Evolutionary conservation across 2,797 vertebrate species (phyloP), one percentile per base, ranked within the genome.

Genomic region (Pagetopsis macropterus): DNA sequence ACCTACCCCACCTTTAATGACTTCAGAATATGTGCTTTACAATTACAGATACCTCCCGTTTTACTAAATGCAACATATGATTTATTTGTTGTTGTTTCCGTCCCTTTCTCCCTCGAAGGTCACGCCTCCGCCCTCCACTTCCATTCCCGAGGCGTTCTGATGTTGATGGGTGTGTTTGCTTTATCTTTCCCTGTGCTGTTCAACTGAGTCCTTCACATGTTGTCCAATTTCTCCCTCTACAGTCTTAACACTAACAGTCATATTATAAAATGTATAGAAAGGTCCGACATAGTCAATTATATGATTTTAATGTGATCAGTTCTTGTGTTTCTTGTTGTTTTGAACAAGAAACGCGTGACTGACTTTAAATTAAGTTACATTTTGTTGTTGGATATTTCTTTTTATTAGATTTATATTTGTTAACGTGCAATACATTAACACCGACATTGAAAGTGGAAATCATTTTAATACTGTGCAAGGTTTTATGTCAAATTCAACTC

Each of bases 101-200:
- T n/a, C n/a, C 5, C 3, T 57, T 17, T 79, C 40, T 62, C 56
- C 17, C 16, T 71, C 46, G 16, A 45, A 91, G 90, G 0, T 72
- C 58, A 71, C 0, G 79, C 82, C 33, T 41, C 82, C 8, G 60
- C 60, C 14, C 61, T 57, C 50, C 71, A 73, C 49, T 46, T 78
- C 44, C 75, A 74, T 19, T 67, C 78, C 15, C 76, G 50, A 4
- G 23, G 59, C 10, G 27, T 23, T 49, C 45, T 90, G 60, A 49
- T 86, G 69, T 5, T 89, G 31, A 62, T 81, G 54, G 63, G 65
- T 45, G 19, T 91, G 45, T 70, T 89, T 45, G 71, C 84, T 27
- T 33, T 93, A 33, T 67, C 79, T 48, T 13, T 82, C 10, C 64
- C 77, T 33, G 33, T 68, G 41, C 31, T 92, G 48, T 69, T 74